Evolutionary conservation across 23 tunicate species (phyloP), one percentile per base, ranked within the genome.

Genomic region (Styela clava): DNA sequence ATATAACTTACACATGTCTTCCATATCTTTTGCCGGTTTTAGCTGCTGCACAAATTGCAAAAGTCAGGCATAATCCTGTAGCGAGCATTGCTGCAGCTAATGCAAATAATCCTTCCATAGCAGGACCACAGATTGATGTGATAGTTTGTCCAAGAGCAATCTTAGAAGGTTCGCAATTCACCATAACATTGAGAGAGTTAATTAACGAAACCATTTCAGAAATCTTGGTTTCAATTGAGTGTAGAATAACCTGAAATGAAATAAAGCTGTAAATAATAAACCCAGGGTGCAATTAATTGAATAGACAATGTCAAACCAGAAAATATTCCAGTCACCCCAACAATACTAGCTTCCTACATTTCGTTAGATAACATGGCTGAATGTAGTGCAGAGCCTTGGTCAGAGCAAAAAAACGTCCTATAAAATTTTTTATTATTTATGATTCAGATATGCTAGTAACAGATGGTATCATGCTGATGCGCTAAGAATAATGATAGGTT

Each of bases 1-100:
- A 44, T 12, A 5, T 70, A 37, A 68, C 73, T 73, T 69, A 62
- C 62, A 37, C 63, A 33, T 63, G 62, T 62, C 78, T 83, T 23
- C 88, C 61, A 73, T 73, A 91, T 33, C 88, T 61, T 68, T 83
- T 83, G 85, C 88, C 89, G 9, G 97, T 83, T 73, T 73, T 52
- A 2, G 97, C 92, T 28, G 97, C 83, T 35, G 97, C 97, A 74
- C 97, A 91, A 3, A 91, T 52, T 62, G 83, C 73, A 64, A 80
- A 78, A 0, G 91, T 83, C 52, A 91, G 23, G 28, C 92, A 83
- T 26, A 91, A 64, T 33, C 87, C 76, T 51, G 69, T 63, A 24
- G 68, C 72, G 3, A 91, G 69, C 16, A 82, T 62, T 24, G 90
- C 85, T 22, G 76, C 69, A 1, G 73, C 79, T 33, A 91, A 56